Base-by-base conservation (phyloP, 2,113 vertebrate species). In the Sisor rabdophorus region DNA sequence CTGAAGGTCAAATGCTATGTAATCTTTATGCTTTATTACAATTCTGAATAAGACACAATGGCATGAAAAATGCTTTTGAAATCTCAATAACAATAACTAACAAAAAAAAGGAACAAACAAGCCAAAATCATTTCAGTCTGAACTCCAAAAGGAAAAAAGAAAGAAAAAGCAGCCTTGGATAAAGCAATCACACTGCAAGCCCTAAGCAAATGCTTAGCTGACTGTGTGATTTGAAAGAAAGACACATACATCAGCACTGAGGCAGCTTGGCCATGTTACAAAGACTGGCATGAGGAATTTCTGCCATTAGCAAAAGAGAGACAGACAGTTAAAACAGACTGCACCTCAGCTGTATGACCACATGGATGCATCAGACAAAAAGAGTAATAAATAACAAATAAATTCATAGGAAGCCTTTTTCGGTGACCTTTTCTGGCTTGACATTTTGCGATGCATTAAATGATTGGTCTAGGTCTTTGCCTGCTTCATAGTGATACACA, bases 351-450 rank as follows among this genome's bases (percentile, higher is more conserved):
- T 68, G n/a, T 65, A 47, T 3, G 40, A 65, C 60, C 40, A 47
- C 22, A 48, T 11, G 54, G 17, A 58, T 2, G 70, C 30, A 32
- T n/a, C 50, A 65, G 70, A 58, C 59, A 44, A 44, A 44, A 44
- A 65, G 52, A 22, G 59, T n/a, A n/a, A n/a, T n/a, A n/a, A n/a
- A 44, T 19, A 70, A 76, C 32, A 61, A 54, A 75, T 70, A 54
- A 54, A 75, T 70, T 17, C 9, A 24, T 22, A 65, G 40, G 28
- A 16, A 56, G 30, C 32, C 32, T 36, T 36, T 36, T 36, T 40
- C 22, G 8, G 1, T 6, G 54, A 72, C 24, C 70, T 58, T 22
- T 48, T 48, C n/a, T 48, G 64, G n/a, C 15, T 15, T 48, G 64
- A 67, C 40, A 44, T 24, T 56, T 22, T 40, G 12, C 8, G 8